A percentile compares a stretch with the other conserved stretches of the same genome.
Evolutionary conservation across 2,888 invertebrate genomes (phyloP).

Genomic region (Caenorhabditis wallacei): DNA sequence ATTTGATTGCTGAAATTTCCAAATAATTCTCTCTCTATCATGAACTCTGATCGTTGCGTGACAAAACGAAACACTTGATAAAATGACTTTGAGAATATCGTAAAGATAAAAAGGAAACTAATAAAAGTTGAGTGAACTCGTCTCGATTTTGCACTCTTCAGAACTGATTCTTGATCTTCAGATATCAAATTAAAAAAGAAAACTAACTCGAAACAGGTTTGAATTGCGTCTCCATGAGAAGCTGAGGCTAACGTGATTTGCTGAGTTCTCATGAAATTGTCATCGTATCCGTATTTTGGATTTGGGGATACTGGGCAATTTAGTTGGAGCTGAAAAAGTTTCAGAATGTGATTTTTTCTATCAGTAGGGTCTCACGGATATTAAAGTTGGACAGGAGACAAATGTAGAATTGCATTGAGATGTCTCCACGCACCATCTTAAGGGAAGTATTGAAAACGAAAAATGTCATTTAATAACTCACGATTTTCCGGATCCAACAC

Average conservation of each 20-base stretch:
- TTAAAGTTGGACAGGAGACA: neutral
- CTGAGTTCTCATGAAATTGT: conserved; percentile 37
- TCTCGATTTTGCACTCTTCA: neutral
- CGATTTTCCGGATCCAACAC: neutral
- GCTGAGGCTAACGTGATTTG: conserved; percentile 37
- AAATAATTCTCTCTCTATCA: neutral
- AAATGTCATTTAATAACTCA: neutral
- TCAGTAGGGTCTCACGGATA: neutral
- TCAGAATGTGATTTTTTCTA: neutral
- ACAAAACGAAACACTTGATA: neutral
- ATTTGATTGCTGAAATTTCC: conserved; percentile 43
- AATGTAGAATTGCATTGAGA: conserved; percentile 7
- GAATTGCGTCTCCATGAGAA: conserved; percentile 29
- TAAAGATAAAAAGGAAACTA: neutral
- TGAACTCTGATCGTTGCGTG: neutral
- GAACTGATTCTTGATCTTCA: neutral
- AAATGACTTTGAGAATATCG: too few species aligned
- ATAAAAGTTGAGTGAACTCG: neutral
- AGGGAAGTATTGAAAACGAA: neutral
- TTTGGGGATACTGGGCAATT: conserved; percentile 32
- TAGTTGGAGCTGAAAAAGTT: neutral
- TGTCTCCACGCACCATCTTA: conserved; percentile 19
- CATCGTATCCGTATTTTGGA: conserved; percentile 37
- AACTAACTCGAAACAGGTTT: conserved; percentile 53
- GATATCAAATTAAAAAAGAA: neutral